Percentiles rank a stretch among this genome's conserved stretches.
Conservation (phyloP, 2,888 invertebrate species). For the Antheraea yamamai region DNA sequence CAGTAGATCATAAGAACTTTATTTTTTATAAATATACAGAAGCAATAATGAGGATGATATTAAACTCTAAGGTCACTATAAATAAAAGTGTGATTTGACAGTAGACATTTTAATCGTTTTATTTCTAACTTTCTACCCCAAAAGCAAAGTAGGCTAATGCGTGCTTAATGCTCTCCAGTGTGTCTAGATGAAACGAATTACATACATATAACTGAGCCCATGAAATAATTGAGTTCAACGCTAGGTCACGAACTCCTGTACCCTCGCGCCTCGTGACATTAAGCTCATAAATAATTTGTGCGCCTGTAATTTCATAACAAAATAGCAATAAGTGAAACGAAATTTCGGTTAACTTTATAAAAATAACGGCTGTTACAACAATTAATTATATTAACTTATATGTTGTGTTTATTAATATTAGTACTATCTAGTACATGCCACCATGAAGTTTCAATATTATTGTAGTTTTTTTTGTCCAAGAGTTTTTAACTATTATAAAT, state of each 20-base stretch:
- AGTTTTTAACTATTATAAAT: too few relatives aligned
- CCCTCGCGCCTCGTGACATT: conserved; percentile 8
- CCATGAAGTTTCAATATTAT: too few relatives aligned
- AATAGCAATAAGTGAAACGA: neutral
- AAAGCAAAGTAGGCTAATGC: conserved; percentile 39
- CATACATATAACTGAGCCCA: conserved; percentile 31
- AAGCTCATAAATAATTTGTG: conserved; percentile 17
- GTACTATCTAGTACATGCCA: too few relatives aligned
- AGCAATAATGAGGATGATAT: neutral
- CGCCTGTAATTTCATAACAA: conserved; percentile 12
- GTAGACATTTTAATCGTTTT: neutral
- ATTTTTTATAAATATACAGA: neutral
- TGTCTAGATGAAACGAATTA: conserved; percentile 35
- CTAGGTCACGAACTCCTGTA: conserved; percentile 45
- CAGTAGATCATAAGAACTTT: neutral
- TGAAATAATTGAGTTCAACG: conserved; percentile 42
- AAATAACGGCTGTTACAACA: neutral
- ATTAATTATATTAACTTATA: neutral
- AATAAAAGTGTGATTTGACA: neutral
- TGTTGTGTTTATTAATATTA: too few relatives aligned
- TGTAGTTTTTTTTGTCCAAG: too few relatives aligned
- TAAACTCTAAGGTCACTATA: neutral
- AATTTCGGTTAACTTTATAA: neutral
- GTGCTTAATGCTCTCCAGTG: conserved; percentile 26
- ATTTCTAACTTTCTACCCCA: conserved; percentile 13